Base-by-base conservation (phyloP, 2,797 vertebrate species). In the Eutrigla gurnardus region DNA sequence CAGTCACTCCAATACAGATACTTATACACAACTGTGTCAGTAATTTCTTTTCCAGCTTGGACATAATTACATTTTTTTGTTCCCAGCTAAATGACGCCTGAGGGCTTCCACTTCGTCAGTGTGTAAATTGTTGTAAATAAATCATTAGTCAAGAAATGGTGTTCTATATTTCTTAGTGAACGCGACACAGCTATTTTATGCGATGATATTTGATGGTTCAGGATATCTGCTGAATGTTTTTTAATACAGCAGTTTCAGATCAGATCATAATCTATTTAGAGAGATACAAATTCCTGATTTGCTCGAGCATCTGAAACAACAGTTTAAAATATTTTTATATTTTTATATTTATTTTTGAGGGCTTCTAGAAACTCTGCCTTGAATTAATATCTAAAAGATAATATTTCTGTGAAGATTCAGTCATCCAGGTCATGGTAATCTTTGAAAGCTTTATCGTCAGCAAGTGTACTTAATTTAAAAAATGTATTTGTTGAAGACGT, bases 71-170 rank as follows among this genome's bases (percentile, higher is more conserved):
- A 54, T 70, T 36, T 3, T 50, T 70, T 61, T 73, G 62, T 71
- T 57, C 9, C 60, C 37, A 60, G 4, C 18, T 43, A 13, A 25
- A 50, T 40, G 37, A 82, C 36, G 69, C 46, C 49, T 13, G n/a
- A 77, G 50, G 64, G 49, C 85, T 81, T 85, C 76, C 69, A 62
- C 69, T 71, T 52, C 36, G 33, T 71, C 54, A 67, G 60, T 77
- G 45, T 71, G 33, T 17, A 55, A 58, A 43, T 17, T 63, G 67
- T 55, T 81, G 59, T 79, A 75, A 85, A 88, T 88, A 81, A 86
- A 86, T 50, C 35, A 57, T 49, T 63, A 65, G 65, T 65, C 40
- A 53, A 17, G 2, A 25, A 52, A 15, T 32, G 7, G 6, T 52
- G 12, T 73, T 58, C 12, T 17, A 4, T 39, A 5, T 50, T 80